phyloP scores from a whole-genome alignment of 2,113 vertebrate species.

The Heterotilapia buettikoferi region DNA sequence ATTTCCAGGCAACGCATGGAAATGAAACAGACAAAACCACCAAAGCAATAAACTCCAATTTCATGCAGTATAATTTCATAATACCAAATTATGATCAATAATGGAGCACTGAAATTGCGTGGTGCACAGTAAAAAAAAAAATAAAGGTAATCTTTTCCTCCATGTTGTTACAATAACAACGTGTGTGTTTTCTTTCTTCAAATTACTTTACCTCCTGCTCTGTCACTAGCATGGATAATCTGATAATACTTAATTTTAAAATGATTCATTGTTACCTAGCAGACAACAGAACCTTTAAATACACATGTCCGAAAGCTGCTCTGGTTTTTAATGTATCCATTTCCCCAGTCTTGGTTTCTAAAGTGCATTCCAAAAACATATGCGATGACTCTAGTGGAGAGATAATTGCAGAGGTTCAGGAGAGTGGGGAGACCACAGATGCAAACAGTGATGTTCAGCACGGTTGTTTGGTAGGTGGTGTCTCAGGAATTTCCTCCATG shows the following conservation, averaged over 20 bases:
- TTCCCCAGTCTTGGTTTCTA: neutral
- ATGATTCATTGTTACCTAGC: neutral
- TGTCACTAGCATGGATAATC: too few species aligned
- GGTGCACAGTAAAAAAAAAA: neutral
- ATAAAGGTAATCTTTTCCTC: neutral
- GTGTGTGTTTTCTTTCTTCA: neutral
- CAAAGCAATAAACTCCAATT: neutral
- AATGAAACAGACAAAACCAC: neutral
- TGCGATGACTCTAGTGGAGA: neutral
- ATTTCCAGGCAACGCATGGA: neutral
- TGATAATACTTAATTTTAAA: neutral
- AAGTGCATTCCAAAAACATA: neutral
- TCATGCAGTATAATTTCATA: neutral
- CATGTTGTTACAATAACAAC: neutral
- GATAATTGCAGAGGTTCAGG: constrained; percentile 9
- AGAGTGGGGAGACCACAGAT: neutral
- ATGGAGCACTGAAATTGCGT: neutral
- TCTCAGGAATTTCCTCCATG: constrained; percentile 24
- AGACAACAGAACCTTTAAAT: neutral
- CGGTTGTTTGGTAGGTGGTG: neutral
- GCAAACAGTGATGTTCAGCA: neutral
- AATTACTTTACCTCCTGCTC: neutral
- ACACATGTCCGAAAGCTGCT: neutral
- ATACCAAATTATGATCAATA: neutral
- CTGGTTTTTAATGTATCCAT: neutral